A percentile compares a stretch with the other conserved stretches of the same genome.
Evolutionary conservation across 1,140 invertebrate species (phyloP).

Genomic region (Cardiocondyla obscurior): DNA sequence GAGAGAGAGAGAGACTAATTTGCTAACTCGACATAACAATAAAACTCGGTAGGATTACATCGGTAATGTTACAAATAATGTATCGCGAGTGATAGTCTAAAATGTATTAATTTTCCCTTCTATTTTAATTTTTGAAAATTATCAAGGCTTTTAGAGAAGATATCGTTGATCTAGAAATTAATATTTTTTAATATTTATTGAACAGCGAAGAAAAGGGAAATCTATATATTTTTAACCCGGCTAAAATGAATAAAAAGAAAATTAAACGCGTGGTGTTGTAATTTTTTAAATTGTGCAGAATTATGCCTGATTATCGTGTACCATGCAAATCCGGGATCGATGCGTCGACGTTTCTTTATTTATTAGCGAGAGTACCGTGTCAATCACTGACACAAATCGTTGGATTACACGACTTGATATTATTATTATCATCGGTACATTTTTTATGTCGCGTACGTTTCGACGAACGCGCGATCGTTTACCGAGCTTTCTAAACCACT

Average conservation of each 20-base stretch:
- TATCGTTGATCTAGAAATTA: neutral
- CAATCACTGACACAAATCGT: neutral
- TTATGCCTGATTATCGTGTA: neutral
- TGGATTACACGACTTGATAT: neutral
- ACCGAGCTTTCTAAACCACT: neutral
- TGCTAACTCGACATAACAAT: no score
- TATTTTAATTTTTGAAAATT: neutral
- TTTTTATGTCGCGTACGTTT: neutral
- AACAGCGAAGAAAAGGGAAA: neutral
- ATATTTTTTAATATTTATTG: neutral
- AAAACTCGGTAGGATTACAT: neutral
- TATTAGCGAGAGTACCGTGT: neutral
- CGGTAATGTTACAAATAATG: neutral
- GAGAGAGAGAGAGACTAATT: no score
- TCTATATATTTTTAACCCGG: slow-evolving; percentile 7
- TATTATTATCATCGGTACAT: neutral
- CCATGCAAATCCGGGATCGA: slow-evolving; percentile 1
- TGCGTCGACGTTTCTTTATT: neutral
- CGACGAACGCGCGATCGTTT: neutral
- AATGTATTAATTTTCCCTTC: neutral
- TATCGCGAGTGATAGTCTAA: neutral
- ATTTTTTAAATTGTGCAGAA: neutral
- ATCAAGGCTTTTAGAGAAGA: neutral
- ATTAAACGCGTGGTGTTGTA: neutral
- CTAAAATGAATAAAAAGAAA: neutral